Conservation (phyloP, 2,888 invertebrate genomes). For the Caenorhabditis sp. region DNA sequence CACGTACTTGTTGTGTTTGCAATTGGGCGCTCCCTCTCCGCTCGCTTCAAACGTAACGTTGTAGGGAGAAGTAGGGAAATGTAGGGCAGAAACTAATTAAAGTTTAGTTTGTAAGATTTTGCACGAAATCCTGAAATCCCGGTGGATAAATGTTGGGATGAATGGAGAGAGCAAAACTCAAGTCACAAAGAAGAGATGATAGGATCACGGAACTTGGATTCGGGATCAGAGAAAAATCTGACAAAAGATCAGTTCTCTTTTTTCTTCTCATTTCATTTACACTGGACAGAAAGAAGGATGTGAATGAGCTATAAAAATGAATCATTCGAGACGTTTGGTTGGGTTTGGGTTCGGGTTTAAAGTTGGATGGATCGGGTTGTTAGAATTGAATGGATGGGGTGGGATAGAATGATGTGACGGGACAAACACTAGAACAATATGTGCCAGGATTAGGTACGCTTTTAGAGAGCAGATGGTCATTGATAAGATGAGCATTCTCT, state of each 20-base stretch:
- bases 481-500: constrained; percentile 3
- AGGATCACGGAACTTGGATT: constrained; percentile 13
- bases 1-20: constrained; percentile 35
- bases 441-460: not conserved
- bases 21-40: too few relatives aligned
- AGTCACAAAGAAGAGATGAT: constrained; percentile 38
- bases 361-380: not conserved
- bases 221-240: not conserved
- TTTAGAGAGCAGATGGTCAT: constrained; percentile 7
- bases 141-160: too few relatives aligned
- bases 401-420: constrained; percentile 4
- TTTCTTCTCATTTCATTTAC: constrained; percentile 35
- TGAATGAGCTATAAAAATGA: constrained; percentile 12
- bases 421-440: too few relatives aligned
- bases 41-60: constrained; percentile 41
- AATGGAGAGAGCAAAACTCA: constrained; percentile 37
- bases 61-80: not conserved
- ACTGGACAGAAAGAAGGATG: constrained; percentile 4
- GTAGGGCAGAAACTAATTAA: constrained; percentile 40
- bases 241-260: constrained; percentile 29
- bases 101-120: constrained; percentile 40
- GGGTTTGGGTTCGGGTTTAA: not conserved
- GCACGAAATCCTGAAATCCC: too few relatives aligned
- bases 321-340: constrained; percentile 14
- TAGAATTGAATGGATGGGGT: not conserved